phyloP scores from a whole-genome alignment of 2,113 vertebrate genomes.

The Eudorcas thomsonii region DNA sequence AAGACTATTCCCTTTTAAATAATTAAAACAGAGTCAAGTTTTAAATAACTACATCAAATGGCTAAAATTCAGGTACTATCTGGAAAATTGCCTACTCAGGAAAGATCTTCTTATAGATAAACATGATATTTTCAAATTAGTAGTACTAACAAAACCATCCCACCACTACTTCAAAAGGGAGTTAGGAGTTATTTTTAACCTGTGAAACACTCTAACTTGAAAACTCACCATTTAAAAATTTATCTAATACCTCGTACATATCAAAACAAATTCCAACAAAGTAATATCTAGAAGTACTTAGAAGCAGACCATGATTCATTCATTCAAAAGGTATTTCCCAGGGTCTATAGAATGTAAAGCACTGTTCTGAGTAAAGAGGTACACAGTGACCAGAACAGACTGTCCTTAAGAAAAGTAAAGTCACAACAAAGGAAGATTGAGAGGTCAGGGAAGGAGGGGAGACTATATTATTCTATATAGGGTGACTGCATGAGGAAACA shows the following conservation, averaged over 20 bases:
- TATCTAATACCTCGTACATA: background rate
- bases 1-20: background rate
- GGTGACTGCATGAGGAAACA: background rate
- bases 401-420: conserved; percentile 10
- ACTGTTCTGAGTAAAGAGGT: background rate
- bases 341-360: background rate
- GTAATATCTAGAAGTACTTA: background rate
- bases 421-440: background rate
- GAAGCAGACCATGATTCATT: background rate
- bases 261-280: background rate
- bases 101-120: background rate
- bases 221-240: background rate
- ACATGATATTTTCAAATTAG: background rate
- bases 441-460: background rate
- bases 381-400: background rate
- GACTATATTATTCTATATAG: background rate
- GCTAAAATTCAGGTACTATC: background rate
- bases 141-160: background rate
- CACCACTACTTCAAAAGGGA: background rate
- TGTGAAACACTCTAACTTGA: background rate
- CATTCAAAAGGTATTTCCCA: background rate
- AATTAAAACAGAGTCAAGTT: background rate
- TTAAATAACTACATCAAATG: conserved; percentile 13
- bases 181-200: background rate
- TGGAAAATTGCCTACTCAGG: background rate